Evolutionary conservation across 2,888 invertebrate species (phyloP).

Genomic region (Osmoderma eremita): DNA sequence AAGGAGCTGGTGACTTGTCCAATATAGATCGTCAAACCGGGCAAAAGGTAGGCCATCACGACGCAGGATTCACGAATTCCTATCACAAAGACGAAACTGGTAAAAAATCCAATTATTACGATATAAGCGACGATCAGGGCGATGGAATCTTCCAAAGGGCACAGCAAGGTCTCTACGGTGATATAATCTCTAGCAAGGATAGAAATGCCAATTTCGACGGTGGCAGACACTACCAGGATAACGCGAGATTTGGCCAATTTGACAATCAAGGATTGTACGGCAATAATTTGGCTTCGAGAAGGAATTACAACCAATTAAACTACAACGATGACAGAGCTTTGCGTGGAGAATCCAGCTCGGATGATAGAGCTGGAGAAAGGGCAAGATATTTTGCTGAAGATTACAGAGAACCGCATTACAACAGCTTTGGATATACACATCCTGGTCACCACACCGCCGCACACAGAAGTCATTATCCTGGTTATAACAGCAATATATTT

Average conservation of each 20-base stretch:
- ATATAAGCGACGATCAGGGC: slow-evolving; percentile 68
- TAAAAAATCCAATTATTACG: slow-evolving; percentile 75
- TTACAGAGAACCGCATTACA: slow-evolving; percentile 12
- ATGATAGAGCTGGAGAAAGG: slow-evolving; percentile 50
- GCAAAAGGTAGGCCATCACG: slow-evolving; percentile 75
- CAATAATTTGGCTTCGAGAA: slow-evolving; percentile 53
- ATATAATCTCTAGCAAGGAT: slow-evolving; percentile 49
- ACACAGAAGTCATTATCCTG: slow-evolving; percentile 20
- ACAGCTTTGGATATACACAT: slow-evolving; percentile 9
- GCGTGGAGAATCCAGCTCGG: slow-evolving; percentile 46
- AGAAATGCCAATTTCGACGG: slow-evolving; percentile 52
- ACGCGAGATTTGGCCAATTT: slow-evolving; percentile 53
- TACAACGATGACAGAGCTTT: slow-evolving; percentile 55
- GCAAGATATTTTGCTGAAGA: slow-evolving; percentile 45
- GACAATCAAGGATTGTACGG: slow-evolving; percentile 55
- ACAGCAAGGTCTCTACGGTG: slow-evolving; percentile 56
- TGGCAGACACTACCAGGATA: slow-evolving; percentile 53
- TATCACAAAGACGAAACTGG: slow-evolving; percentile 78
- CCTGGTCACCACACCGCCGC: slow-evolving; percentile 9
- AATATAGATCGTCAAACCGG: slow-evolving; percentile 59
- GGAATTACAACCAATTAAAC: slow-evolving; percentile 55
- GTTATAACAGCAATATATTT: slow-evolving; percentile 39
- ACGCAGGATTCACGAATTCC: slow-evolving; percentile 74
- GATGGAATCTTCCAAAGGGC: slow-evolving; percentile 58
- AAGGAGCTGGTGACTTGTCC: slow-evolving; percentile 53